Evolutionary conservation across 2,113 vertebrate species (phyloP).

Genomic region (Zapus hudsonius): DNA sequence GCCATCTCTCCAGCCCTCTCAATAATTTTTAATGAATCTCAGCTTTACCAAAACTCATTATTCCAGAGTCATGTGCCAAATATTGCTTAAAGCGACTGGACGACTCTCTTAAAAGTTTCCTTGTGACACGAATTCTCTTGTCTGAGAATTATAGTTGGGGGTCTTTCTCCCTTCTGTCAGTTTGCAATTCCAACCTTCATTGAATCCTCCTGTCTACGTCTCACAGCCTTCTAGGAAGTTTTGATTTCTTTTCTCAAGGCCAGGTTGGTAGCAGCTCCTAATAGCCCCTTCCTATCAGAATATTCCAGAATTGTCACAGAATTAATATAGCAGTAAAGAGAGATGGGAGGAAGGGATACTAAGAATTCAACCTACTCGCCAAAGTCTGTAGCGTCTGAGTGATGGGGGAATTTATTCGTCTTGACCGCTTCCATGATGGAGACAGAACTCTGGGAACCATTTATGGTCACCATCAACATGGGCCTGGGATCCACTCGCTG

Average conservation of each 20-base stretch:
- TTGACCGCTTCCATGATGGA: neutral
- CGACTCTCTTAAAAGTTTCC: slow-evolving; percentile 9
- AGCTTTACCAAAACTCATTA: neutral
- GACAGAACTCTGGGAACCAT: neutral
- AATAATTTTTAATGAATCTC: slow-evolving; percentile 5
- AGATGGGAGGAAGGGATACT: neutral
- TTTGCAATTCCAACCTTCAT: neutral
- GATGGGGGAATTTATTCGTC: neutral
- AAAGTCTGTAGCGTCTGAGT: neutral
- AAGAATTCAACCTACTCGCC: neutral
- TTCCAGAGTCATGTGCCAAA: neutral
- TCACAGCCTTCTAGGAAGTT: neutral
- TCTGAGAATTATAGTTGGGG: neutral
- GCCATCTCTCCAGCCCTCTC: too few relatives aligned
- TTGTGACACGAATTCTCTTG: neutral
- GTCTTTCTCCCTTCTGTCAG: neutral
- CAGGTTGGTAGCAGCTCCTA: neutral
- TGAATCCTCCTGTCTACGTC: neutral
- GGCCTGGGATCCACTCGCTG: neutral
- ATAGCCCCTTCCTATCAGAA: neutral
- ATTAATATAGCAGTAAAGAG: neutral
- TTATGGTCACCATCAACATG: neutral
- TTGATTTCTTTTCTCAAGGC: neutral
- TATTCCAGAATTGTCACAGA: slow-evolving; percentile 11
- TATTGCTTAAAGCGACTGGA: neutral